Percentiles rank a stretch among this genome's conserved stretches.
phyloP scores from a whole-genome alignment of 2,797 vertebrate species.

The Diglossa cyanea region DNA sequence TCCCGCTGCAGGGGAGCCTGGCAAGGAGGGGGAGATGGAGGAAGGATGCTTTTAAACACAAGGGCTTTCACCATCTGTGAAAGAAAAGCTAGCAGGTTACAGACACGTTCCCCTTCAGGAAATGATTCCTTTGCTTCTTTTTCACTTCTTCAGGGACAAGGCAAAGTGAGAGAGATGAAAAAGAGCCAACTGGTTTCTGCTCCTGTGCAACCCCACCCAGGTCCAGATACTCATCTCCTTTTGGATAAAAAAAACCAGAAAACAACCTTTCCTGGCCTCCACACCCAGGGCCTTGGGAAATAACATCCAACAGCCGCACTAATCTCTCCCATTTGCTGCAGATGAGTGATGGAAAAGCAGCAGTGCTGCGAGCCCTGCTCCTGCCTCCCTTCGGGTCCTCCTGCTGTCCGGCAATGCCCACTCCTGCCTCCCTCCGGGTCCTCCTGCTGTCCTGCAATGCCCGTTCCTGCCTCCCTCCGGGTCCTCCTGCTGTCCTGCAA shows the following conservation, averaged over 20 bases:
- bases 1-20: background rate
- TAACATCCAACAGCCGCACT: slow-evolving; percentile 75
- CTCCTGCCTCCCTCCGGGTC: background rate
- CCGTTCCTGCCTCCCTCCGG: background rate
- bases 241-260: background rate
- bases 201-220: slow-evolving; percentile 48
- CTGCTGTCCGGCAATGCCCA: background rate
- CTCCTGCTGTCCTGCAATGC: background rate
- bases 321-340: slow-evolving; percentile 70
- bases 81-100: background rate
- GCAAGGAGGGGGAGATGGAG: background rate
- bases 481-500: background rate
- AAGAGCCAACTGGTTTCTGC: slow-evolving; percentile 25
- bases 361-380: background rate
- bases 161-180: background rate
- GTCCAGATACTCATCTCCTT: slow-evolving; percentile 63
- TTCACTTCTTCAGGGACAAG: background rate
- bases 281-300: slow-evolving; percentile 53
- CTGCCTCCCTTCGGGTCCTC: background rate
- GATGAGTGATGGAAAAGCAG: slow-evolving; percentile 36
- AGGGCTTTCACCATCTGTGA: background rate
- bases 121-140: slow-evolving; percentile 39
- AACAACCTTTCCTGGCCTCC: slow-evolving; percentile 39
- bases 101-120: background rate
- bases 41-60: background rate